A percentile compares a stretch with the other conserved stretches of the same genome.
Evolutionary conservation across 2,113 vertebrate genomes (phyloP).

Genomic region (Cavia aperea): DNA sequence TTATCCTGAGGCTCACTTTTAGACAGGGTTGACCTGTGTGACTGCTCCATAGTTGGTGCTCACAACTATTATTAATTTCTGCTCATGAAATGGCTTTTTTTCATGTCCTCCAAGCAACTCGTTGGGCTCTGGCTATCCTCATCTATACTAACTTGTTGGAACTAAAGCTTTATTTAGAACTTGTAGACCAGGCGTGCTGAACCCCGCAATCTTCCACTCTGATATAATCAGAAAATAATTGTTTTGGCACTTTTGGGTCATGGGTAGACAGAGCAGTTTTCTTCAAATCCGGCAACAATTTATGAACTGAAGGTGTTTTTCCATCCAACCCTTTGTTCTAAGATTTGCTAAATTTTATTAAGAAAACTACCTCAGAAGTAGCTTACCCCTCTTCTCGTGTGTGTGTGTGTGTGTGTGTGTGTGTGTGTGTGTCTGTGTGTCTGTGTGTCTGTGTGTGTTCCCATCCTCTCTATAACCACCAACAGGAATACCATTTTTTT

Average conservation of each 20-base stretch:
- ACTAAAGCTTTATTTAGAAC: constrained; percentile 48
- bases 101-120: constrained; percentile 42
- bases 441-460: neutral
- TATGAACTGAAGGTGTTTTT: constrained; percentile 70
- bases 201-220: constrained; percentile 39
- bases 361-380: constrained; percentile 64
- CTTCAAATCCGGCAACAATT: constrained; percentile 64
- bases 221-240: constrained; percentile 59
- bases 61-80: constrained; percentile 60
- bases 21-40: constrained; percentile 38
- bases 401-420: neutral
- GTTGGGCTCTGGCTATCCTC: neutral
- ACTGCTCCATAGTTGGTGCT: constrained; percentile 44
- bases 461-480: constrained; percentile 53
- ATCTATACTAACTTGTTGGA: neutral
- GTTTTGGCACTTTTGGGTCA: constrained; percentile 46
- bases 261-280: constrained; percentile 59
- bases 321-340: constrained; percentile 70
- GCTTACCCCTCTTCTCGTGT: constrained; percentile 49
- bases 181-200: constrained; percentile 37
- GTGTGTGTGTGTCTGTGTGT: neutral
- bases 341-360: constrained; percentile 62
- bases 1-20: constrained; percentile 56
- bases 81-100: constrained; percentile 45
- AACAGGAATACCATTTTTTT: constrained; percentile 72